Evolutionary conservation across 2,113 vertebrate species (phyloP), one percentile per base, ranked within the genome.

Genomic region (Anser cygnoides): DNA sequence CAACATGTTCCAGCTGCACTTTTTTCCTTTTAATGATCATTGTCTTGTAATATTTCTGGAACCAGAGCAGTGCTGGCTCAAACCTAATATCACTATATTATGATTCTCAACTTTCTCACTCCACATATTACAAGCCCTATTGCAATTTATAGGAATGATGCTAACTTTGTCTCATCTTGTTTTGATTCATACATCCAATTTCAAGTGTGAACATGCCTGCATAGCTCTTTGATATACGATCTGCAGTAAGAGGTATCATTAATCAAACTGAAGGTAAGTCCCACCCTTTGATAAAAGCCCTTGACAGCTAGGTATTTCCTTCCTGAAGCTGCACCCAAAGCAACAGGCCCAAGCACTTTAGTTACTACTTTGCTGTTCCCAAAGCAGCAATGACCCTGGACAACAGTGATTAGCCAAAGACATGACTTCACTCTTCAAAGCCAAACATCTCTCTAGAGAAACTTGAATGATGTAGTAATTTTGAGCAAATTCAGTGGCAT

Each of bases 371-470:
- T 86, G 81, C 84, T 74, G 19, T 46, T 92, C 74, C 85, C 90
- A 90, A 89, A 78, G 55, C 87, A 90, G 68, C 76, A 87, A 39
- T 74, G 85, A 95, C 82, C 90, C 54, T 70, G 79, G 82, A 68
- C 33, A 93, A 57, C 66, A 83, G 58, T 41, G 81, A 87, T 96
- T 92, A 94, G 87, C 84, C 75, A 92, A 93, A 95, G 62, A 41
- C 77, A 82, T 92, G 89, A 90, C 85, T 92, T 96, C 91, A 95
- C 81, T 92, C 84, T 72, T 89, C 65, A 77, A 95, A 83, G 74
- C 84, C 95, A 84, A 90, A 54, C 23, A 57, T 35, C 66, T 72
- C 93, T 87, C 92, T 43, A 31, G 95, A 96, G 88, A 78, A 68
- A 90, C 59, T 2, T 78, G 84, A 89, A 59, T 57, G 37, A 93